Evolutionary conservation across 2,888 invertebrate genomes (phyloP).

Genomic region (Thymelicus acteon): DNA sequence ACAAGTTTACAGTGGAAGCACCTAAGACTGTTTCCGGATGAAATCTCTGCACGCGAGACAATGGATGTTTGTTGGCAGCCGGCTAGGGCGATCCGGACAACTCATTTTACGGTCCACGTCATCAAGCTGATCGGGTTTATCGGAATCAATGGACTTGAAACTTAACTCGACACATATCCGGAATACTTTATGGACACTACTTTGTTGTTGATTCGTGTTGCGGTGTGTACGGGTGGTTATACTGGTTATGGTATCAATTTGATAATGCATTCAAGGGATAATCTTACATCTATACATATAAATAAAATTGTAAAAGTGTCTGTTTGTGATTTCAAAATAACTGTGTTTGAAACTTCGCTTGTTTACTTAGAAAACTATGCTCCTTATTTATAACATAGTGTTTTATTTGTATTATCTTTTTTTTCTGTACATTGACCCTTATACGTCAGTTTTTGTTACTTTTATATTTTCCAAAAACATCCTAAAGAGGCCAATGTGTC

Average conservation of each 20-base stretch:
- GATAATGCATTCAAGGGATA: not conserved
- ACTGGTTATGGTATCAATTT: not conserved
- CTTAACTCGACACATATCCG: conserved; percentile 48
- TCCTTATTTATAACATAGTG: too few species aligned
- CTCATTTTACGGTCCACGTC: conserved; percentile 78
- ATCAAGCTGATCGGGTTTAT: conserved; percentile 62
- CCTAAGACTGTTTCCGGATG: conserved; percentile 75
- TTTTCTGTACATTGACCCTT: too few species aligned
- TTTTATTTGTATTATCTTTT: too few species aligned
- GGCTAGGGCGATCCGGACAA: conserved; percentile 68
- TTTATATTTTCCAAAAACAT: too few species aligned
- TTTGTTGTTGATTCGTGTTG: conserved; percentile 9
- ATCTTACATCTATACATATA: not conserved
- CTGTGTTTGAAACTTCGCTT: too few species aligned
- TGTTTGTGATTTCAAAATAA: too few species aligned
- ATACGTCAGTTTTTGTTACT: too few species aligned
- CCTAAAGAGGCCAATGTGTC: too few species aligned
- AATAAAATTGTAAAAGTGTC: too few species aligned
- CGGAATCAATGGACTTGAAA: conserved; percentile 62
- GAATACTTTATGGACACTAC: conserved; percentile 19
- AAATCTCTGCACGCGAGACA: conserved; percentile 74
- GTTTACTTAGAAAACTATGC: too few species aligned
- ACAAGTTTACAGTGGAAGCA: conserved; percentile 68
- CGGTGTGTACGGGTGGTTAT: not conserved
- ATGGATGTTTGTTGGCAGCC: conserved; percentile 71